These are phyloP conservation scores for Anisognathus igniventris DNA, from an alignment of 2,797 vertebrate species.

Conservation along the genomic window DNA sequence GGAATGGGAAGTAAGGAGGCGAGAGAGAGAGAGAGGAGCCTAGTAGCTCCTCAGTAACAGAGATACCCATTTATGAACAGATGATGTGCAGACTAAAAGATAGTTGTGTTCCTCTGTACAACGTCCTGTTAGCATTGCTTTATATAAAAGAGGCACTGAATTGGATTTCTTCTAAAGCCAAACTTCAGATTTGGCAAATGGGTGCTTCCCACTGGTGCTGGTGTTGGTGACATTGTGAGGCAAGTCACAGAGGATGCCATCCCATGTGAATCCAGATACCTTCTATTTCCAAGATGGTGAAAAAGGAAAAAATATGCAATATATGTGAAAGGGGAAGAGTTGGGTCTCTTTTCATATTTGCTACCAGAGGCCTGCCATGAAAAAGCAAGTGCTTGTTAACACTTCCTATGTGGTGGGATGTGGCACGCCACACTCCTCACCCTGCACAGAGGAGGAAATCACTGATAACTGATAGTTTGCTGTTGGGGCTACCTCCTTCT, in stretches of 20 bases:
- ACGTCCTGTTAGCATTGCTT: neutral
- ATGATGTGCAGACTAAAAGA: neutral
- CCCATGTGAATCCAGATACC: neutral
- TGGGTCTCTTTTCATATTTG: neutral
- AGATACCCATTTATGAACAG: neutral
- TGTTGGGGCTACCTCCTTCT: constrained; percentile 25
- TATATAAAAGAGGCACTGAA: neutral
- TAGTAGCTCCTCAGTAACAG: neutral
- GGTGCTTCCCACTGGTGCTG: neutral
- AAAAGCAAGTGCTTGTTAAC: constrained; percentile 18
- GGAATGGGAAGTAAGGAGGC: neutral
- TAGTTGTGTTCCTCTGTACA: neutral
- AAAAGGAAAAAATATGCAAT: neutral
- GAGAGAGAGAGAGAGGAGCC: neutral
- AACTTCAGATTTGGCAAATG: neutral
- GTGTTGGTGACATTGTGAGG: neutral
- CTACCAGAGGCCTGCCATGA: neutral
- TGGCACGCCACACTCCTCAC: constrained; percentile 27
- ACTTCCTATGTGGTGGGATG: constrained; percentile 28
- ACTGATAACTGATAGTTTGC: constrained; percentile 27
- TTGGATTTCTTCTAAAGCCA: neutral
- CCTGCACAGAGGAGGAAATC: neutral
- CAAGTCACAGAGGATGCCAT: neutral
- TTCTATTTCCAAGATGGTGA: neutral
- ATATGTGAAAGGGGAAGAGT: neutral